Evolutionary conservation across 1,140 invertebrate species (phyloP), one percentile per base, ranked within the genome.

Genomic region (Periplaneta americana): DNA sequence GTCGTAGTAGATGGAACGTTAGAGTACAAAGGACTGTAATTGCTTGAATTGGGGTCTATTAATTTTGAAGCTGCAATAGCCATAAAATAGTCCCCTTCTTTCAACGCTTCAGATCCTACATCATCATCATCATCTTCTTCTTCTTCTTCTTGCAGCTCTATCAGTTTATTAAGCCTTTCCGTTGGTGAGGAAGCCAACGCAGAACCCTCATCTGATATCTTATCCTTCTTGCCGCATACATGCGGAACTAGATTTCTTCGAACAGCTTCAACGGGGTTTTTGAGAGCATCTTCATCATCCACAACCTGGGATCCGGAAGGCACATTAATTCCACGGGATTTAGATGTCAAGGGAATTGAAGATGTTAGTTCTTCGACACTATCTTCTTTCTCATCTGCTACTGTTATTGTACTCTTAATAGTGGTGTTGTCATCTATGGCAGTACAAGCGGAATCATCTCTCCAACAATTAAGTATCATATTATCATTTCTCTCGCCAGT

Each of bases 211-310:
- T 37, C 76, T 18, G 15, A 4, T 2, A 18, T 36, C 22, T 28
- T 35, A 8, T 76, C 74, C 13, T 36, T 86, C 87, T 90, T 91
- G 11, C 93, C 93, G 87, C 93, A 94, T 48, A 94, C 91, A 87
- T 94, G 93, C 33, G 93, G 93, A 82, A 94, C 91, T 82, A 94
- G 87, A 86, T 94, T 93, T 80, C 92, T 88, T 85, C 90, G 90
- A 3, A 93, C 93, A 22, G 93, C 93, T 89, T 94, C 92, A 15
- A 94, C 93, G 2, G 93, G 93, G 87, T 94, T 92, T 79, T 88
- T 89, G 36, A 93, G 85, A 37, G 93, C 89, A 83, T 91, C 89
- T 74, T 28, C 75, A 31, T 39, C 36, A 15, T 66, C n/a, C 9
- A 11, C 22, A n/a, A n/a, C n/a, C 1, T 22, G 5, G 0, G n/a